Evolutionary conservation across 2,113 vertebrate species (phyloP), one percentile per base, ranked within the genome.

Genomic region (Bagarius yarrelli): DNA sequence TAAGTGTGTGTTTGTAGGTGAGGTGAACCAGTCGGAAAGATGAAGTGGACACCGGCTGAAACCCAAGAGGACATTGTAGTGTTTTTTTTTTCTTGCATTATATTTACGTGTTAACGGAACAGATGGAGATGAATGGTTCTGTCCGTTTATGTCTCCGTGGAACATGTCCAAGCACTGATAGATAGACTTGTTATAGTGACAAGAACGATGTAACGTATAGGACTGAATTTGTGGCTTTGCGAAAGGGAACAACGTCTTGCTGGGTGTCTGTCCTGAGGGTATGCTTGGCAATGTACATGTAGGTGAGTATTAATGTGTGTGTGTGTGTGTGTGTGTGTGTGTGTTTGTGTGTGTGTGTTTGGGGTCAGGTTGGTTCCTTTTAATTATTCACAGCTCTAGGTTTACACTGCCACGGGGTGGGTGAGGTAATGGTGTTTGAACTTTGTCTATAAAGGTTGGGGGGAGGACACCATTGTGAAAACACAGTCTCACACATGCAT

Each of bases 341-440:
- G 82, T 79, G 57, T 78, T 53, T 74, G 72, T 78, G 75, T 76
- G 55, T 78, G 32, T 67, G 50, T 79, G 76, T 64, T 76, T 52
- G 53, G 34, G 72, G 61, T 55, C 57, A 72, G 55, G 83, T 66
- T 83, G 81, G 86, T 82, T 83, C 72, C 78, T 83, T 87, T 79
- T 87, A 89, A 88, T 91, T 84, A 90, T 91, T 88, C 85, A 88
- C 87, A 83, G 85, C 80, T 91, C 89, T 92, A 87, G 85, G 84
- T 91, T 92, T 93, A 92, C 91, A 88, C 63, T 64, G 90, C 92
- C 87, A 78, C 73, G 85, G 89, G 91, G 79, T 50, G 78, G 88
- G 87, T 92, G 90, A 93, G 88, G 90, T 93, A 88, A 93, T 90
- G 83, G 81, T 75, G 83, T 83, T 84, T 80, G 76, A 83, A 66